Evolutionary conservation across 2,113 vertebrate genomes (phyloP).

Genomic region (Crotalus helleri): DNA sequence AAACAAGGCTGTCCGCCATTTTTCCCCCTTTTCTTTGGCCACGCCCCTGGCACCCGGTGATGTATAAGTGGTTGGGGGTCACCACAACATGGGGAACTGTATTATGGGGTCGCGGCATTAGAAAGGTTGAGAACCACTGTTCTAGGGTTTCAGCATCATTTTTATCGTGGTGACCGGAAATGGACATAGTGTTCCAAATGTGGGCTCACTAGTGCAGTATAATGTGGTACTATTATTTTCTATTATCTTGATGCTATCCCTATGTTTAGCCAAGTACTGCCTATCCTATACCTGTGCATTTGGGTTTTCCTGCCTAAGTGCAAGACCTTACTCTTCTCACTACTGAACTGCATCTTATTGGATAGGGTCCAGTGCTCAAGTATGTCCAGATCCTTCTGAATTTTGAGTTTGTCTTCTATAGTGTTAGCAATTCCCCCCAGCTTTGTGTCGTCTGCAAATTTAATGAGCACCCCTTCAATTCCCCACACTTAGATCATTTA

Average conservation of each 20-base stretch:
- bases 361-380: not conserved
- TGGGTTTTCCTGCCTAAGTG: not conserved
- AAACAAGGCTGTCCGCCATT: too few relatives aligned
- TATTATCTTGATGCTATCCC: not conserved
- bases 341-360: not conserved
- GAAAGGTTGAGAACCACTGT: not conserved
- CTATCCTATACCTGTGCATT: not conserved
- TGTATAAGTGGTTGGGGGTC: too few relatives aligned
- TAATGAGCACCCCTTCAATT: not conserved
- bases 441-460: not conserved
- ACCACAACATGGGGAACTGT: too few relatives aligned
- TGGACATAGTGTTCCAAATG: not conserved
- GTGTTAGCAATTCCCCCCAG: not conserved
- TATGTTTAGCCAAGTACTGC: not conserved
- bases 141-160: not conserved
- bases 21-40: too few relatives aligned
- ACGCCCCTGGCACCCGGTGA: too few relatives aligned
- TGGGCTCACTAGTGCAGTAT: not conserved
- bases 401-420: not conserved
- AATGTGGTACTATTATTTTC: not conserved
- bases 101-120: too few relatives aligned
- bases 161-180: not conserved
- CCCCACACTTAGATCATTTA: not conserved
- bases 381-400: not conserved
- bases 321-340: not conserved